Evolutionary conservation across 2,888 invertebrate species (phyloP).

Genomic region (Ethmia dodecea): DNA sequence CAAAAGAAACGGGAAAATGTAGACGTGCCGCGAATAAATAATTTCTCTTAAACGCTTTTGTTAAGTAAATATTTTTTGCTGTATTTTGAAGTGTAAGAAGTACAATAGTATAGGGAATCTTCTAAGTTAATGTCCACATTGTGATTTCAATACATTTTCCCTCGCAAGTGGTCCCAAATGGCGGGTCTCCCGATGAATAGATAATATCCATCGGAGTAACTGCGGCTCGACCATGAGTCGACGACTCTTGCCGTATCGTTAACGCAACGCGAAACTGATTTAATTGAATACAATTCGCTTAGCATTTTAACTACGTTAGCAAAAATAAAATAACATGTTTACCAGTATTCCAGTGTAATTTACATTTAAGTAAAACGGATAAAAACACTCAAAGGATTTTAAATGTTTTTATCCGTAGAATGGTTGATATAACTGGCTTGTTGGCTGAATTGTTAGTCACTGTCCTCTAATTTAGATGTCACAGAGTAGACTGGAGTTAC

Average conservation of each 20-base stretch:
- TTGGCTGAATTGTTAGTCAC: no score
- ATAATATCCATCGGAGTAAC: slow-evolving; percentile 65
- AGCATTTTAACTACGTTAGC: no score
- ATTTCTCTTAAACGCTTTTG: slow-evolving; percentile 62
- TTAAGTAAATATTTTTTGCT: slow-evolving; percentile 56
- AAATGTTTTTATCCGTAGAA: no score
- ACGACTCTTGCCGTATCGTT: slow-evolving; percentile 54
- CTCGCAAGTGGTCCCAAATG: slow-evolving; percentile 67
- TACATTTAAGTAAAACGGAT: no score
- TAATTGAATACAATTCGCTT: no score
- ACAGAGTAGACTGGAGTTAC: no score
- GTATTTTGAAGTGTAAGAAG: slow-evolving; percentile 53
- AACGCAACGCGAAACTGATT: no score
- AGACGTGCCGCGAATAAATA: slow-evolving; percentile 62
- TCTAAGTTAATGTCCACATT: slow-evolving; percentile 61
- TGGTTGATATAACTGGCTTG: no score
- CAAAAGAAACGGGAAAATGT: slow-evolving; percentile 50
- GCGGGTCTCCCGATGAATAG: slow-evolving; percentile 62
- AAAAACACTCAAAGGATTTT: no score
- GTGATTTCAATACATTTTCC: slow-evolving; percentile 74
- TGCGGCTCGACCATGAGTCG: slow-evolving; percentile 61
- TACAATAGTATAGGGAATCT: slow-evolving; percentile 30
- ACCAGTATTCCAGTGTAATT: no score
- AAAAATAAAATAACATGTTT: no score
- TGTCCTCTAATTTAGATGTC: no score